phyloP scores from a whole-genome alignment of 2,888 invertebrate genomes.

The Synanthedon vespiformis region DNA sequence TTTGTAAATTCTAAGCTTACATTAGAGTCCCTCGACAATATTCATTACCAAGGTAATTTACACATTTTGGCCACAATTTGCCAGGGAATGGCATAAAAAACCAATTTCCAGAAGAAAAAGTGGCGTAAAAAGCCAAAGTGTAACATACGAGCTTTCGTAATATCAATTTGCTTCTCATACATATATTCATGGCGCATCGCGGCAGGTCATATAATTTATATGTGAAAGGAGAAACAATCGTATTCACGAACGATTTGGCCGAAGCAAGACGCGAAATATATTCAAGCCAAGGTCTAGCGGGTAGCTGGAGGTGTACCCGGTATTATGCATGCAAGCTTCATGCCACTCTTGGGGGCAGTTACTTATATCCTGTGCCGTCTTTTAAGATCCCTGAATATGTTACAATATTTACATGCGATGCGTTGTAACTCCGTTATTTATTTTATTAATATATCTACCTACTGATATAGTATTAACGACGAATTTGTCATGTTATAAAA shows the following conservation, averaged over 20 bases:
- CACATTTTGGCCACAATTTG: constrained; percentile 60
- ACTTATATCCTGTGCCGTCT: constrained; percentile 45
- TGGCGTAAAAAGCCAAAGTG: constrained; percentile 46
- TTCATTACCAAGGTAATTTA: constrained; percentile 53
- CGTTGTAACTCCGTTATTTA: not conserved
- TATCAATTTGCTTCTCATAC: constrained; percentile 68
- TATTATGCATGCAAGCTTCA: constrained; percentile 56
- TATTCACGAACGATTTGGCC: constrained; percentile 60
- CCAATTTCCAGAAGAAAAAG: constrained; percentile 46
- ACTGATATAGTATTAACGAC: no score
- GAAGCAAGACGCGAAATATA: constrained; percentile 28
- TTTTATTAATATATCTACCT: no score
- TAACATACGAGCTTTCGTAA: constrained; percentile 50
- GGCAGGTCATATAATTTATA: constrained; percentile 68
- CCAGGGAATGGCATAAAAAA: constrained; percentile 47
- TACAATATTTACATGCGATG: not conserved
- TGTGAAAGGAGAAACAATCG: constrained; percentile 60
- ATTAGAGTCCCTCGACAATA: constrained; percentile 8
- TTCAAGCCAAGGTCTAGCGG: constrained; percentile 12
- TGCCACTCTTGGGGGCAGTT: constrained; percentile 63
- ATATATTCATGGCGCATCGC: constrained; percentile 59
- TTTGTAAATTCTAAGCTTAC: not conserved
- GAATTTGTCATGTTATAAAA: no score
- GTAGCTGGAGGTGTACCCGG: constrained; percentile 14
- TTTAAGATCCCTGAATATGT: constrained; percentile 20